phyloP scores from a whole-genome alignment of 2,888 invertebrate genomes.

The Unio pictorum region DNA sequence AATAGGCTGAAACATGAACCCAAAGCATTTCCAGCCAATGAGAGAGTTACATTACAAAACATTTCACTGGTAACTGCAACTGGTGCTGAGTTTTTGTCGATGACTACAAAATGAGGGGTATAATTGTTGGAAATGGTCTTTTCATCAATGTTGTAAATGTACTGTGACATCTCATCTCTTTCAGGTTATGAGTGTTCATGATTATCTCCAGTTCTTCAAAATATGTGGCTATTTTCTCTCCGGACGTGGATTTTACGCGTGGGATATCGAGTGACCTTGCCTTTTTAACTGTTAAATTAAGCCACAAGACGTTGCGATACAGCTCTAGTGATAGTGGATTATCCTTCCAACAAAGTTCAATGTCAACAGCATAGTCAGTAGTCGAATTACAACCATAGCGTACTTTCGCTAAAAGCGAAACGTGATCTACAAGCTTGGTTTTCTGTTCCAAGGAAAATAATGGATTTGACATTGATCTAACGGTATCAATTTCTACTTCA shows the following conservation, averaged over 20 bases:
- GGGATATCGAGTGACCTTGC: slow-evolving; percentile 12
- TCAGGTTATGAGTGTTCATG: slow-evolving; percentile 15
- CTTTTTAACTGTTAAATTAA: slow-evolving; percentile 9
- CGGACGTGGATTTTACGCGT: slow-evolving; percentile 13
- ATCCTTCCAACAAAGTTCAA: slow-evolving; percentile 1
- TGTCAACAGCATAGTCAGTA: slow-evolving; percentile 13
- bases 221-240: slow-evolving; percentile 11
- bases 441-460: neutral
- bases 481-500: slow-evolving; percentile 8
- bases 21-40: slow-evolving; percentile 16
- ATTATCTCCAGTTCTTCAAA: slow-evolving; percentile 17
- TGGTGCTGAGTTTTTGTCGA: slow-evolving; percentile 6
- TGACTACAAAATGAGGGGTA: slow-evolving; percentile 19
- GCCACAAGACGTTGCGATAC: slow-evolving; percentile 12
- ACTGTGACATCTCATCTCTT: slow-evolving; percentile 18
- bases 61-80: slow-evolving; percentile 19
- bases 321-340: slow-evolving; percentile 5
- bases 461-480: slow-evolving; percentile 8
- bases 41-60: slow-evolving; percentile 9
- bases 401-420: slow-evolving; percentile 12
- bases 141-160: slow-evolving; percentile 24
- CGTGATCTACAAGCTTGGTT: neutral
- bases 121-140: slow-evolving; percentile 19
- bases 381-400: slow-evolving; percentile 18
- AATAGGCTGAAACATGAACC: slow-evolving; percentile 16